These are phyloP conservation scores for Ichneumoninae sp. DNA, from an alignment of 2,888 invertebrate genomes.

Conservation along the genomic window DNA sequence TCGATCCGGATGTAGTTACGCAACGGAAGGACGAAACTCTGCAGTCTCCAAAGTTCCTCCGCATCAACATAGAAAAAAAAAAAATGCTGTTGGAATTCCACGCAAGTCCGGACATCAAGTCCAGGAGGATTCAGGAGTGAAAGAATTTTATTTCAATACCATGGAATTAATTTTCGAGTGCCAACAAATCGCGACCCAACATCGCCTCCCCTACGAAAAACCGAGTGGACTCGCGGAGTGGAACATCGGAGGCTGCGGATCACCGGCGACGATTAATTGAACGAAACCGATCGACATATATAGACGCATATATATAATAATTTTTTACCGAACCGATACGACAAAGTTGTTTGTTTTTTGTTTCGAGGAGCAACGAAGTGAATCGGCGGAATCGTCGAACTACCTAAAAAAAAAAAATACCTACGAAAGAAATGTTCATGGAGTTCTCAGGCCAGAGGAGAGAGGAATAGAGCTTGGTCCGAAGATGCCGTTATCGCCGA, in stretches of 20 bases:
- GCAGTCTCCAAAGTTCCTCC: constrained; percentile 38
- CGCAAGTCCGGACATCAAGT: neutral
- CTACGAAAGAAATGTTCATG: neutral
- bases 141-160: neutral
- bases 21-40: constrained; percentile 57
- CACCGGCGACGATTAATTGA: neutral
- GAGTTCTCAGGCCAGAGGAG: constrained; percentile 1
- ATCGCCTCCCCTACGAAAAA: neutral
- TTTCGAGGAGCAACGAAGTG: neutral
- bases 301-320: neutral
- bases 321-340: too few species aligned
- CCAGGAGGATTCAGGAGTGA: neutral
- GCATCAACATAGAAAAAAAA: constrained; percentile 14
- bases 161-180: constrained; percentile 8
- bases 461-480: neutral
- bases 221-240: constrained; percentile 4
- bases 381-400: neutral
- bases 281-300: neutral
- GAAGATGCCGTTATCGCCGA: constrained; percentile 76
- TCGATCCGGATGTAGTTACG: constrained; percentile 76
- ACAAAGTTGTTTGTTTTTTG: too few species aligned
- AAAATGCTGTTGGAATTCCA: constrained; percentile 7
- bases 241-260: neutral
- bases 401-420: neutral
- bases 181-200: neutral